These are phyloP conservation scores for Troides oblongomaculatus DNA, from an alignment of 2,888 invertebrate species.

Conservation along the genomic window DNA sequence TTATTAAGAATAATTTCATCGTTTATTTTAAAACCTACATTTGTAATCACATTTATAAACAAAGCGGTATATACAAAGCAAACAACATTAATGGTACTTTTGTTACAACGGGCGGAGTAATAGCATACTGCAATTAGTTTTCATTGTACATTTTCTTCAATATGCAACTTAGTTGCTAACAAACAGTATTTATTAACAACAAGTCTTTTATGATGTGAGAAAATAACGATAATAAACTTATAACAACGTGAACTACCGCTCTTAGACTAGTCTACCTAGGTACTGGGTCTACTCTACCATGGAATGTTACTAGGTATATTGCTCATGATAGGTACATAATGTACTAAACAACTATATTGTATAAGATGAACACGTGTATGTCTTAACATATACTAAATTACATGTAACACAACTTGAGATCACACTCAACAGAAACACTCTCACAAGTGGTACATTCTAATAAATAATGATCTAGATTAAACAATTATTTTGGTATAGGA, in stretches of 20 bases:
- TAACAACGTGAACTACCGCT: slow-evolving; percentile 53
- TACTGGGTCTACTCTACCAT: slow-evolving; percentile 63
- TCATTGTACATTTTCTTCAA: slow-evolving; percentile 43
- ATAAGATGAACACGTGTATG: slow-evolving; percentile 62
- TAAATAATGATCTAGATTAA: slow-evolving; percentile 75
- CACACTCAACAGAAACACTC: slow-evolving; percentile 68
- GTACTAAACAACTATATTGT: slow-evolving; percentile 45
- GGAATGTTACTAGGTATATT: slow-evolving; percentile 60
- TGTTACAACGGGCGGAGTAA: slow-evolving; percentile 40
- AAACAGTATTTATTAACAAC: slow-evolving; percentile 38
- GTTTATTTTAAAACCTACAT: slow-evolving; percentile 47
- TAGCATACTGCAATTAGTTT: slow-evolving; percentile 40
- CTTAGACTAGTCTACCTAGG: slow-evolving; percentile 61
- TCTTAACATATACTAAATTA: slow-evolving; percentile 49
- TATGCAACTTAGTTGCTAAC: slow-evolving; percentile 64
- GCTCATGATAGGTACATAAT: slow-evolving; percentile 56
- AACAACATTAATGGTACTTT: slow-evolving; percentile 49
- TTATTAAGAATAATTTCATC: slow-evolving; percentile 42
- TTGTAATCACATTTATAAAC: slow-evolving; percentile 44
- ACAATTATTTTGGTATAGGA: slow-evolving; percentile 74
- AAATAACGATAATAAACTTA: slow-evolving; percentile 46
- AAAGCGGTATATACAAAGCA: slow-evolving; percentile 63
- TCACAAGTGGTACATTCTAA: slow-evolving; percentile 62
- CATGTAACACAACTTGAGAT: slow-evolving; percentile 67
- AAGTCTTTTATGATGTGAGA: slow-evolving; percentile 35